Evolutionary conservation across 2,113 vertebrate genomes (phyloP).

Genomic region (Brachyistius frenatus): DNA sequence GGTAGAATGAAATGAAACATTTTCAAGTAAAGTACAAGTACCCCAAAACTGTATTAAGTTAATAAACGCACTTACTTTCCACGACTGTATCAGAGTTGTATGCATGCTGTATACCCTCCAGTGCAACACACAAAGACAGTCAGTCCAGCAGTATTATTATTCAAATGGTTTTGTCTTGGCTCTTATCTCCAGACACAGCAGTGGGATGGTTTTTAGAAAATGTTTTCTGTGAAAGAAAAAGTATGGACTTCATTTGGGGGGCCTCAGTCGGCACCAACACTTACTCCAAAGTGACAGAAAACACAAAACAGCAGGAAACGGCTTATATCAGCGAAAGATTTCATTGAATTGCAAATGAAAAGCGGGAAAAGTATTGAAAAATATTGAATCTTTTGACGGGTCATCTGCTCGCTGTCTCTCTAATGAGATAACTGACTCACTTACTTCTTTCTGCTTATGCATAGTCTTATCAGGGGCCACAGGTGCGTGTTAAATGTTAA

Average conservation of each 20-base stretch:
- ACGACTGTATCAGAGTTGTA: not conserved
- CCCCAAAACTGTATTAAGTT: no score
- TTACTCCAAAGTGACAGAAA: slow-evolving; percentile 57
- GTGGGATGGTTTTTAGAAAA: slow-evolving; percentile 38
- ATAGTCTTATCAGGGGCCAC: slow-evolving; percentile 5
- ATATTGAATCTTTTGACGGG: slow-evolving; percentile 30
- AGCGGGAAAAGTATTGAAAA: slow-evolving; percentile 56
- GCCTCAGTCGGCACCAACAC: slow-evolving; percentile 49
- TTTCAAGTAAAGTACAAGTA: no score
- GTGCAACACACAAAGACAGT: slow-evolving; percentile 19
- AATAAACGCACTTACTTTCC: not conserved
- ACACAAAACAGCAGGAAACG: slow-evolving; percentile 41
- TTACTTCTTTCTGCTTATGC: not conserved
- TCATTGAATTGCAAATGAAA: slow-evolving; percentile 19
- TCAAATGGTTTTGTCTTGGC: slow-evolving; percentile 48
- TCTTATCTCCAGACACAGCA: slow-evolving; percentile 71
- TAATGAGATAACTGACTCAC: not conserved
- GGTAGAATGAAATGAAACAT: no score
- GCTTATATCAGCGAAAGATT: slow-evolving; percentile 59
- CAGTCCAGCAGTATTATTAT: slow-evolving; percentile 39
- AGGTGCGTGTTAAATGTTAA: slow-evolving; percentile 29
- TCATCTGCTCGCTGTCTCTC: slow-evolving; percentile 21
- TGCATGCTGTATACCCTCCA: slow-evolving; percentile 3
- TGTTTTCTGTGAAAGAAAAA: slow-evolving; percentile 29
- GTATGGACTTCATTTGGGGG: slow-evolving; percentile 54